A percentile compares a stretch with the other conserved stretches of the same genome.
Conservation (phyloP, 2,888 invertebrate species). For the Ferdinandea cuprea region DNA sequence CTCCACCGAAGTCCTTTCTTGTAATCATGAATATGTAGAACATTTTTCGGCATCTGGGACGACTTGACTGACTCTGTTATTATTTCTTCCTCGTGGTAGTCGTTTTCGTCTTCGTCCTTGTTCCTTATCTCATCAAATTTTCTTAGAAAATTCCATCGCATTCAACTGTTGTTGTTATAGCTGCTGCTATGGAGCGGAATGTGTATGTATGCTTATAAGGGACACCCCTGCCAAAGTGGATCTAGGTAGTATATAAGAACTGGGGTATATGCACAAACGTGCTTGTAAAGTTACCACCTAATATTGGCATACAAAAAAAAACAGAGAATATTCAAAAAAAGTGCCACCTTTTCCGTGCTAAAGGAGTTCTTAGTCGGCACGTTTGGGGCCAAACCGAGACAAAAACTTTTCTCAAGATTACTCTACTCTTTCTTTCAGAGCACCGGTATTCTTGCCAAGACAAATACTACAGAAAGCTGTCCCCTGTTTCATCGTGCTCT, state of each 20-base stretch:
- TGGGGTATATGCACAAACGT: slow-evolving; percentile 60
- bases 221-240: slow-evolving; percentile 30
- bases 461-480: slow-evolving; percentile 49
- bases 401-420: slow-evolving; percentile 60
- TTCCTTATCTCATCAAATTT: slow-evolving; percentile 63
- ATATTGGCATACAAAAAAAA: slow-evolving; percentile 47
- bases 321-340: slow-evolving; percentile 35
- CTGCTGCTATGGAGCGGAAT: neutral
- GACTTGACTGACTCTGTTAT: slow-evolving; percentile 54
- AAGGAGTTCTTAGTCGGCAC: slow-evolving; percentile 34
- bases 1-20: slow-evolving; percentile 58
- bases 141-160: slow-evolving; percentile 45
- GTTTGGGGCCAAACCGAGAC: slow-evolving; percentile 51
- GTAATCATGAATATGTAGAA: slow-evolving; percentile 75
- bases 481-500: neutral
- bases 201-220: slow-evolving; percentile 33
- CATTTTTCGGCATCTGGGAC: slow-evolving; percentile 73
- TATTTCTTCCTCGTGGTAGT: slow-evolving; percentile 38
- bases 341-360: slow-evolving; percentile 68
- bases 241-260: slow-evolving; percentile 53
- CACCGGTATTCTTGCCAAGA: slow-evolving; percentile 17
- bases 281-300: slow-evolving; percentile 74
- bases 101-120: slow-evolving; percentile 41
- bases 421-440: slow-evolving; percentile 56
- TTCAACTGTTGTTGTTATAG: slow-evolving; percentile 16